These are phyloP conservation scores for Coptodon bakossiorum DNA, from an alignment of 2,113 vertebrate species.

Conservation along the genomic window DNA sequence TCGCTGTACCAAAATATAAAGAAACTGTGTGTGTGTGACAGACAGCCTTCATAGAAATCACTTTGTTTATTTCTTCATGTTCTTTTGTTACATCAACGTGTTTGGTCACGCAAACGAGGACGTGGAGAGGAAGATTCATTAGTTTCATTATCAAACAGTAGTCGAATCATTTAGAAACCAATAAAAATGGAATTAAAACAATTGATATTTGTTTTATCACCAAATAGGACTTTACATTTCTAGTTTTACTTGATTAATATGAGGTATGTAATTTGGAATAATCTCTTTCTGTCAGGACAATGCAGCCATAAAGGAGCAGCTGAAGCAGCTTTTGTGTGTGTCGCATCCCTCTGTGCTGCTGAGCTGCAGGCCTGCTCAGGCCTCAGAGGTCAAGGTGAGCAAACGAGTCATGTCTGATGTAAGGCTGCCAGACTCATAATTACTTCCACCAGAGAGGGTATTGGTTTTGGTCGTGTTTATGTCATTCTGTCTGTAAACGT, in stretches of 20 bases:
- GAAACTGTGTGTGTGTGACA: background rate
- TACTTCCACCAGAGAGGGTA: background rate
- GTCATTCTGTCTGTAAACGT: background rate
- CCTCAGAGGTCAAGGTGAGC: conserved; percentile 76
- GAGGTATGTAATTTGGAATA: background rate
- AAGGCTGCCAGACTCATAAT: background rate
- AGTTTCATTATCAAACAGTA: background rate
- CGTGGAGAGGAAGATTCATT: background rate
- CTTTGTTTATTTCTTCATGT: background rate
- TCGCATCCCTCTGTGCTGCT: conserved; percentile 78
- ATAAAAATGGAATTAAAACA: background rate
- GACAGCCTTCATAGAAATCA: background rate
- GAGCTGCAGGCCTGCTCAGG: conserved; percentile 73
- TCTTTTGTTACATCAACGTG: fast-evolving
- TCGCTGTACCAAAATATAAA: background rate
- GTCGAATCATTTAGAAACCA: background rate
- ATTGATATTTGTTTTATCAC: background rate
- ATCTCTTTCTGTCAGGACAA: conserved; percentile 39
- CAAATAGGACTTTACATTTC: fast-evolving
- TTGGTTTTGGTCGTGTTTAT: background rate
- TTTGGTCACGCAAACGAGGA: background rate
- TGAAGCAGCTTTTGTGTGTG: conserved; percentile 74
- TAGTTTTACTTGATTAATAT: background rate
- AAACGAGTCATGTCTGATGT: background rate
- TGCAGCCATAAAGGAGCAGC: conserved; percentile 62